Percentiles rank a stretch among this genome's conserved stretches.
These are phyloP conservation scores for Drosophila oshimai DNA, from an alignment of 1,140 invertebrate genomes.

Conservation along the genomic window DNA sequence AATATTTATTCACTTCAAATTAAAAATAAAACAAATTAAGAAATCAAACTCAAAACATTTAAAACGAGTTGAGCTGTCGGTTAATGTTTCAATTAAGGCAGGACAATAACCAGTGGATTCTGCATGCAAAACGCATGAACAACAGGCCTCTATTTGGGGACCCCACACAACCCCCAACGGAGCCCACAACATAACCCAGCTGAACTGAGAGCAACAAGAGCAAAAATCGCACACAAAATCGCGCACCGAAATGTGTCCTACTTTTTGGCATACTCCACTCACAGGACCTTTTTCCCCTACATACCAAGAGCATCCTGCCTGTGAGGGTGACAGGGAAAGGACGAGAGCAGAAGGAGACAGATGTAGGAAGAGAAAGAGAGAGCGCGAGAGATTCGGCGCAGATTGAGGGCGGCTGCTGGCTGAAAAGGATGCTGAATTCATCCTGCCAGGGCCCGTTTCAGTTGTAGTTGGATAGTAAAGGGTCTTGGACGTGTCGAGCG, in stretches of 20 bases:
- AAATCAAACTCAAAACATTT: background rate
- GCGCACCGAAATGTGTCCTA: constrained; percentile 64
- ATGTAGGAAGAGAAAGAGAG: background rate
- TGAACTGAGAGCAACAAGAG: constrained; percentile 15
- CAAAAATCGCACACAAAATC: background rate
- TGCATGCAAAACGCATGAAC: constrained; percentile 30
- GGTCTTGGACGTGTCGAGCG: constrained; percentile 72
- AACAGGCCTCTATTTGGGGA: background rate
- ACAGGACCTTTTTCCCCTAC: constrained; percentile 52
- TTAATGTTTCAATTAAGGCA: background rate
- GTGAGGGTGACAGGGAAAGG: background rate
- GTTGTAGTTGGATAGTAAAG: constrained; percentile 81
- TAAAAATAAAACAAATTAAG: background rate
- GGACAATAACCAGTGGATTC: background rate
- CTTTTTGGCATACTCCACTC: constrained; percentile 64
- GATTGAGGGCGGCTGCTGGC: constrained; percentile 63
- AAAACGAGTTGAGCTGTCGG: background rate
- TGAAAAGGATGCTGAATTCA: constrained; percentile 29
- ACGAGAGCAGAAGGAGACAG: background rate
- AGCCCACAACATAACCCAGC: background rate
- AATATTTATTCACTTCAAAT: too few species aligned
- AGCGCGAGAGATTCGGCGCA: constrained; percentile 66
- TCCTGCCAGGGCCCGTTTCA: constrained; percentile 60
- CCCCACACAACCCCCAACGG: background rate
- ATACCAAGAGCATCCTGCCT: constrained; percentile 5